Evolutionary conservation across 92 coral and sea anemone genomes (phyloP), one percentile per base, ranked within the genome.

Genomic region (Siderastrea radians): DNA sequence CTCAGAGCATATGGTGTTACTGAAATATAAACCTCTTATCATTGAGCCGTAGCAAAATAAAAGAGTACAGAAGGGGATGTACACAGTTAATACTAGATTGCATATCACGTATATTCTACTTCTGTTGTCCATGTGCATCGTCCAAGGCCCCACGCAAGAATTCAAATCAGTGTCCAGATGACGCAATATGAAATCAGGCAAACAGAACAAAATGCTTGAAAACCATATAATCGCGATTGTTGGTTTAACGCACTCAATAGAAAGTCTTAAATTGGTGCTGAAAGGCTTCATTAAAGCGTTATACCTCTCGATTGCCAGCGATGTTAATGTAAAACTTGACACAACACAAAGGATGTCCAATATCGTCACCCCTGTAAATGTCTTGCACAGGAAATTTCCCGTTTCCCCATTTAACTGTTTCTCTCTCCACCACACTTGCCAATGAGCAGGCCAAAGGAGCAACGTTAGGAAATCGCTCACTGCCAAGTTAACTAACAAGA

Each of bases 11-110:
- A 81, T 79, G 7, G 54, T 51, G 60, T 80, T 80, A 38, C 66
- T 72, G 26, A 73, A 87, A 60, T 50, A 87, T 14, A 87, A 52
- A 26, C 84, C 91, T 16, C 38, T 67, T 15, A 72, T 52, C 45
- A 87, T 12, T 49, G 83, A 45, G 7, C 83, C 49, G 62, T 87
- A 87, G 74, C 87, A 87, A 78, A 58, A 87, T 12, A 73, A 7
- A 13, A 79, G 45, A 45, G 79, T 19, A 16, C 69, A 46, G 3
- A 79, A 47, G 1, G 86, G 90, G 1, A 78, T 5, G 59, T 66
- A 45, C 2, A 71, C 50, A 5, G 84, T 69, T n/a, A 87, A 16
- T 3, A 63, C 46, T 0, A 17, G 16, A 14, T 54, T 64, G 73
- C 43, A 46, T 51, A 80, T n/a, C 44, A 45, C 75, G 49, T 49